Percentiles rank a stretch among this genome's conserved stretches.
Conservation (phyloP, 1,140 invertebrate species). For the Acromyrmex charruanus region DNA sequence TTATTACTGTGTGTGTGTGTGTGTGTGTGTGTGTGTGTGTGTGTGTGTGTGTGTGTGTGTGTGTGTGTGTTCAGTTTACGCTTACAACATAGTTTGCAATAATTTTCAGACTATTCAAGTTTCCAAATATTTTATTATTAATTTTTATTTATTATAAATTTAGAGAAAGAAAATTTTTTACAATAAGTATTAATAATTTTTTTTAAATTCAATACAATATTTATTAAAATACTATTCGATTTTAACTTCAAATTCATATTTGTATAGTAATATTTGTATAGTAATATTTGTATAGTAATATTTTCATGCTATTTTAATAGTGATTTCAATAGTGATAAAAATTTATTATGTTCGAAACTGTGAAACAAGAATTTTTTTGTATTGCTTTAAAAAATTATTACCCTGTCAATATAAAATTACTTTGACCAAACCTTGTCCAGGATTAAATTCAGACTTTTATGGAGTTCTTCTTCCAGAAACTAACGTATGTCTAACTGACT, state of each 20-base stretch:
- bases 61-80: no score
- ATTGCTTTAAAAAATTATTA: neutral
- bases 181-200: neutral
- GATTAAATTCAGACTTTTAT: neutral
- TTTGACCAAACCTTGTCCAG: conserved; percentile 31
- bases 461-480: conserved; percentile 8
- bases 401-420: neutral
- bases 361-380: neutral
- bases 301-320: neutral
- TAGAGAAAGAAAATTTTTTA: neutral
- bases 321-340: neutral
- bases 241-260: neutral
- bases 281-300: neutral
- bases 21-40: no score
- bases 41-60: neutral
- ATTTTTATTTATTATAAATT: neutral
- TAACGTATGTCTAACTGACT: conserved; percentile 7
- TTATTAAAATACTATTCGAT: conserved; percentile 6
- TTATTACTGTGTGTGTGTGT: neutral
- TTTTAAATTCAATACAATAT: neutral
- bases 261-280: neutral
- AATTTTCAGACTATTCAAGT: neutral
- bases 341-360: neutral
- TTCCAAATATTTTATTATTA: neutral
- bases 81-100: neutral